Evolutionary conservation across 2,888 invertebrate genomes (phyloP).

Genomic region (Bruchidius siliquastri): DNA sequence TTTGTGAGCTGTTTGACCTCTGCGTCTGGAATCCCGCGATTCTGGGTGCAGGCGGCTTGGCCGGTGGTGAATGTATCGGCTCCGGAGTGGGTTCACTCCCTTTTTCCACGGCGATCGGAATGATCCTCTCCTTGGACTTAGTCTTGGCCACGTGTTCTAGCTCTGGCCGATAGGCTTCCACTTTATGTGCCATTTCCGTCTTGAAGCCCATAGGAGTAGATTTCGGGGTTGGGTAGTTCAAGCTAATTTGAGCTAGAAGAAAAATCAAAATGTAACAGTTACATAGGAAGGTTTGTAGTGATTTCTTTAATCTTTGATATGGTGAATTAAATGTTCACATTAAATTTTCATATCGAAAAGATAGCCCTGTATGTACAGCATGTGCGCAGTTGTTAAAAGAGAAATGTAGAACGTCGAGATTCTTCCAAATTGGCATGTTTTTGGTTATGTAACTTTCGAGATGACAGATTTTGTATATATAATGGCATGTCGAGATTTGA

Average conservation of each 20-base stretch:
- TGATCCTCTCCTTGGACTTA: constrained; percentile 59
- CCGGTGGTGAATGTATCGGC: constrained; percentile 38
- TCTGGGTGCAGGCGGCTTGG: constrained; percentile 50
- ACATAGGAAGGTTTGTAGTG: too few species aligned
- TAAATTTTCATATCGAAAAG: too few species aligned
- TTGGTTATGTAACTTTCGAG: too few species aligned
- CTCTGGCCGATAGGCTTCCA: constrained; percentile 38
- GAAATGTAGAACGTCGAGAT: too few species aligned
- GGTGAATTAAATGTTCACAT: too few species aligned
- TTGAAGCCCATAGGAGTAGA: constrained; percentile 52
- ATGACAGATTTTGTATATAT: too few species aligned
- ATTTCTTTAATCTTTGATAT: too few species aligned
- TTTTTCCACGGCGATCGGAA: constrained; percentile 57
- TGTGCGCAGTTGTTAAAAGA: too few species aligned
- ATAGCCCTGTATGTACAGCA: too few species aligned
- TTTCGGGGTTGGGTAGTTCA: constrained; percentile 51
- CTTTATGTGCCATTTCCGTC: constrained; percentile 59
- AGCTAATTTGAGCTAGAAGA: constrained; percentile 55
- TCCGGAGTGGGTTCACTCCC: constrained; percentile 35
- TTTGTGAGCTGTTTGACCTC: constrained; percentile 46
- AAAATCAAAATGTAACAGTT: too few species aligned
- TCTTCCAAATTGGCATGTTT: too few species aligned
- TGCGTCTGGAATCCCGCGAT: constrained; percentile 38
- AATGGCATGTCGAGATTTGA: too few species aligned
- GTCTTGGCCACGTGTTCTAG: constrained; percentile 44